Base-by-base conservation (phyloP, 2,797 vertebrate genomes). In the Neostethus bicornis region DNA sequence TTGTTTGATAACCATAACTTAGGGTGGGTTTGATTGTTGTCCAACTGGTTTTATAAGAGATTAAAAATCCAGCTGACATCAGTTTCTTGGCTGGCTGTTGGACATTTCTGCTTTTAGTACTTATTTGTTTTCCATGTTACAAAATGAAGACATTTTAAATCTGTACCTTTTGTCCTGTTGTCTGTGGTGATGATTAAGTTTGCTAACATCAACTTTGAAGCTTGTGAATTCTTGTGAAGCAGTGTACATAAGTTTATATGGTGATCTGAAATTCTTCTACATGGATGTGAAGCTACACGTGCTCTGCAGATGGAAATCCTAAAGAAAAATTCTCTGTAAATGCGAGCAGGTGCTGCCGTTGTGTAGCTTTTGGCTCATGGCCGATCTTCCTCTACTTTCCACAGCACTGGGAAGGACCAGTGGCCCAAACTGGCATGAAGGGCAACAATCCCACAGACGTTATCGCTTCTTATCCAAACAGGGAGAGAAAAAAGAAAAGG, bases 331-430 rank as follows among this genome's bases (percentile, higher is more conserved):
- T 87, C 56, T 26, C 21, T 57, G 44, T 90, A 89, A 92, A 88
- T 88, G 87, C 61, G 71, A 91, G 90, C 94, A 96, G 94, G 94
- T 95, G 93, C 84, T 70, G 58, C 73, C 66, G 73, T 51, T 60
- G 71, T 81, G 75, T 80, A 73, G 83, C 66, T 83, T 43, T 88
- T 90, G 90, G 85, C 87, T 11, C 0, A n/a, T 0, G 19, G 62
- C 75, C 86, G 63, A 83, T 82, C 66, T 64, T 31, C 54, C 50
- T 2, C 12, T 55, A 31, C 64, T 65, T 24, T 39, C 47, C 37
- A 56, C 61, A 1, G 62, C 67, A 66, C 47, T 3, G 6, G 17
- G 42, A 37, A 64, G 45, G 28, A 6, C 58, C 62, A 31, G 61
- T 21, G 50, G 61, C 73, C 71, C 61, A 65, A 62, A 76, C 80